Evolutionary conservation across 2,888 invertebrate genomes (phyloP).

Genomic region (Tenthredo livida): DNA sequence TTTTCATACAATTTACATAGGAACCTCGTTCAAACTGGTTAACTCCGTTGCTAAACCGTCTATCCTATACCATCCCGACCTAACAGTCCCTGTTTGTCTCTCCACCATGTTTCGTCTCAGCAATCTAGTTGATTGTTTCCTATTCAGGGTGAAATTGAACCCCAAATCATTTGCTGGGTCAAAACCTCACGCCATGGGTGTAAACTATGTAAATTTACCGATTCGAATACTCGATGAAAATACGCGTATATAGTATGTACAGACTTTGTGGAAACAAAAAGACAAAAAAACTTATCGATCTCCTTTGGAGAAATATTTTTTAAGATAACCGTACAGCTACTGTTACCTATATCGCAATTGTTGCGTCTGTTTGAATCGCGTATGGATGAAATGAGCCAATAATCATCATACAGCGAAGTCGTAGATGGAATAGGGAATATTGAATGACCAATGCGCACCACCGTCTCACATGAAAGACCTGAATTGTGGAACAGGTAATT

Average conservation of each 20-base stretch:
- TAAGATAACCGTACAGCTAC: not conserved
- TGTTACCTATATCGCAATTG: not conserved
- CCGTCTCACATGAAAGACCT: slow-evolving; percentile 1
- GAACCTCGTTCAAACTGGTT: slow-evolving; percentile 34
- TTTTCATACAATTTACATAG: slow-evolving; percentile 50
- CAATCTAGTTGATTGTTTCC: slow-evolving; percentile 40
- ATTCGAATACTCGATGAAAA: not conserved
- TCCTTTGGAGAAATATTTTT: not conserved
- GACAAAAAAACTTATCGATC: not conserved
- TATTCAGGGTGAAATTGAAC: slow-evolving; percentile 21
- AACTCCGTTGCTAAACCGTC: slow-evolving; percentile 27
- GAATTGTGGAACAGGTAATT: slow-evolving; percentile 12
- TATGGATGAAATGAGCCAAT: not conserved
- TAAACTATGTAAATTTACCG: not conserved
- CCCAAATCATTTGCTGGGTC: not conserved
- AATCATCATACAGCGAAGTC: not conserved
- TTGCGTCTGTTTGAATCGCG: not conserved
- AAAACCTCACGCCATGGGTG: not conserved
- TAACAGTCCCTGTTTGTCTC: slow-evolving; percentile 29
- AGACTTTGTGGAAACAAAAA: not conserved
- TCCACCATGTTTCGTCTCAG: slow-evolving; percentile 11
- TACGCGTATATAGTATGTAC: not conserved
- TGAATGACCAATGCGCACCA: not conserved
- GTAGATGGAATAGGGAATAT: not conserved
- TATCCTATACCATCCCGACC: not conserved